Base-by-base conservation (phyloP, 2,888 invertebrate species). In the Masnerella sp. region DNA sequence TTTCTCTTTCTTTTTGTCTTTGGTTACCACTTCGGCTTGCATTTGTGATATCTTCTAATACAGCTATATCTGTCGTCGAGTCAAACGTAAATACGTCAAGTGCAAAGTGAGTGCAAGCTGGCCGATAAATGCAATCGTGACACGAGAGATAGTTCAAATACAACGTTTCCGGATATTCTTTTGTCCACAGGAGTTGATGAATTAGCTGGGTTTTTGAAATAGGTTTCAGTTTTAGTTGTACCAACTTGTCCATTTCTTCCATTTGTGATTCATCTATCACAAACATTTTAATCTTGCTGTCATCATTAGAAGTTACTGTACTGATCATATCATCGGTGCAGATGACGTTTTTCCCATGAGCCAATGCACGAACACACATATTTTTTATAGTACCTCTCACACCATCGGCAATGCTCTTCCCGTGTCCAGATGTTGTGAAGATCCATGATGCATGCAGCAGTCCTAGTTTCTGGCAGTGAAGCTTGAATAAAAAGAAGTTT, bases 351-450 rank as follows among this genome's bases (percentile, higher is more conserved):
- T 47, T 15, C 14, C 28, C 36, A 34, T 4, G 11, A 8, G 17
- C 4, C 25, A 59, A 30, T 17, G 49, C 32, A 9, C 17, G 15
- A n/a, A 32, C 49, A 18, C 49, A 49, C 49, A 49, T 45, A 2
- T 2, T 18, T 18, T 58, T 58, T 20, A 58, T 22, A 12, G 12
- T 43, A 8, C 58, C 58, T 1, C 59, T 38, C 18, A 47, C 22
- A 15, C 59, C 59, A 59, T 59, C 59, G 15, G 59, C 47, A 59
- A 20, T 12, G 32, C 59, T 59, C 65, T 67, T 74, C 5, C 62
- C 58, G 18, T 74, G 70, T 8, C 67, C 67, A 5, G 67, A 28
- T 14, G 70, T 22, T 12, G 62, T 47, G 30, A 51, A 70, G 34
- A 68, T 75, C 52, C 54, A 71, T 5, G 70, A 17, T 20, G 67